phyloP scores from a whole-genome alignment of 2,888 invertebrate genomes.

The Lepas anatifera region DNA sequence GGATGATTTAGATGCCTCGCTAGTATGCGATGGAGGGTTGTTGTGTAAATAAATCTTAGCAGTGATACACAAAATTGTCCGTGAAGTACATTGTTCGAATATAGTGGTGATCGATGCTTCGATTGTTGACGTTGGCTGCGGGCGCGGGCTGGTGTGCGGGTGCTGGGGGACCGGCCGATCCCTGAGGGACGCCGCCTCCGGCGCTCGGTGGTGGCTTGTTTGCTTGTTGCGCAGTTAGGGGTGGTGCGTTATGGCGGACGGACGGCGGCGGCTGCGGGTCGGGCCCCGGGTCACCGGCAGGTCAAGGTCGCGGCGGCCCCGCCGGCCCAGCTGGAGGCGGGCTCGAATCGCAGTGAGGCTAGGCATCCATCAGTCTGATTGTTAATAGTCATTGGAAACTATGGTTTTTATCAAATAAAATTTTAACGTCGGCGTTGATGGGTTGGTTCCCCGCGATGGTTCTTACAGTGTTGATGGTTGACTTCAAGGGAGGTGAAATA shows the following conservation, averaged over 20 bases:
- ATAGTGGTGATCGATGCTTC: slow-evolving; percentile 4
- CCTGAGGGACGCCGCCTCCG: no score
- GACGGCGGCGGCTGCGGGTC: no score
- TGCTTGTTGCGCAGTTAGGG: not conserved
- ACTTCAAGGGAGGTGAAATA: no score
- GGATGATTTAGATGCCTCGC: slow-evolving; percentile 9
- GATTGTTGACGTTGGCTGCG: not conserved
- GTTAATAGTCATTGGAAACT: not conserved
- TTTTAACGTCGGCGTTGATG: not conserved
- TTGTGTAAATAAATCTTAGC: slow-evolving; percentile 10
- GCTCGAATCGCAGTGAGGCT: not conserved
- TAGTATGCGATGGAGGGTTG: not conserved
- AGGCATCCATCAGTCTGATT: not conserved
- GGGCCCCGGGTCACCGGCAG: no score
- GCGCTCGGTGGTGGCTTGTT: not conserved
- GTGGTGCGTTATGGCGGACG: not conserved
- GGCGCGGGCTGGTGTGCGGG: not conserved
- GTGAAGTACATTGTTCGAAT: slow-evolving; percentile 9
- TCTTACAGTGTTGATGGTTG: no score
- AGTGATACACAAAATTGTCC: slow-evolving; percentile 9
- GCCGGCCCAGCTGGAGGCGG: no score
- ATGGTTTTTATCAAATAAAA: slow-evolving; percentile 8
- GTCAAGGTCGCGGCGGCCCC: no score
- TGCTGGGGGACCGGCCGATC: no score
- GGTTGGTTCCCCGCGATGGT: not conserved